Conservation (phyloP, 2,888 invertebrate species). For the Amphipyra berbera region DNA sequence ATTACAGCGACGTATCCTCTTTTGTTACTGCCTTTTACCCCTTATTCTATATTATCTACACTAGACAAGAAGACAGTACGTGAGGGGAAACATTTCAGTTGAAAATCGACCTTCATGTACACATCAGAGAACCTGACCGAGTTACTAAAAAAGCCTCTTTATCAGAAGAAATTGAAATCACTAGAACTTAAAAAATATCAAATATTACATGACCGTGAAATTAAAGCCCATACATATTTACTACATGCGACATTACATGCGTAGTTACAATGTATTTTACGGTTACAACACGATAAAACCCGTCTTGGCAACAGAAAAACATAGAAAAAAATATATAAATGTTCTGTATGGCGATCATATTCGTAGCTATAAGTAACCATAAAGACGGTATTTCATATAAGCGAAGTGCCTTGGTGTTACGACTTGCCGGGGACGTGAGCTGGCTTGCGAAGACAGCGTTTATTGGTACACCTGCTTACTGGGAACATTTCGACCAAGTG, state of each 20-base stretch:
- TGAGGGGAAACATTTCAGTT: constrained; percentile 45
- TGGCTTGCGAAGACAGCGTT: constrained; percentile 73
- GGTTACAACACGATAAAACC: constrained; percentile 70
- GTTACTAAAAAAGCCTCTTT: no score
- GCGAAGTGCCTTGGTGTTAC: constrained; percentile 80
- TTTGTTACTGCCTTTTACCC: constrained; percentile 44
- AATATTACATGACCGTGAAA: constrained; percentile 45
- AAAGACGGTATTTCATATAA: constrained; percentile 83
- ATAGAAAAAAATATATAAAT: constrained; percentile 71
- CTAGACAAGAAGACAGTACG: constrained; percentile 46
- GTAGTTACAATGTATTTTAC: constrained; percentile 67
- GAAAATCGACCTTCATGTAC: constrained; percentile 43
- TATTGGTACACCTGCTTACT: constrained; percentile 83
- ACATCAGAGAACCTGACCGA: constrained; percentile 32
- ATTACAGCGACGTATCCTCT: constrained; percentile 48
- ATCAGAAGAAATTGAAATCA: constrained; percentile 30
- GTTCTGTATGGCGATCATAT: constrained; percentile 74
- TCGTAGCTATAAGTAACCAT: constrained; percentile 82
- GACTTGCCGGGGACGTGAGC: constrained; percentile 80
- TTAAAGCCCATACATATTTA: constrained; percentile 54
- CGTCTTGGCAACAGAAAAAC: constrained; percentile 66
- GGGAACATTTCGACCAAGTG: constrained; percentile 61
- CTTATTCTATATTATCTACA: constrained; percentile 54
- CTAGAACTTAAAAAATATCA: constrained; percentile 30
- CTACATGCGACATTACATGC: constrained; percentile 60